A percentile compares a stretch with the other conserved stretches of the same genome.
Evolutionary conservation across 2,797 vertebrate species (phyloP).

Genomic region (Netta rufina): DNA sequence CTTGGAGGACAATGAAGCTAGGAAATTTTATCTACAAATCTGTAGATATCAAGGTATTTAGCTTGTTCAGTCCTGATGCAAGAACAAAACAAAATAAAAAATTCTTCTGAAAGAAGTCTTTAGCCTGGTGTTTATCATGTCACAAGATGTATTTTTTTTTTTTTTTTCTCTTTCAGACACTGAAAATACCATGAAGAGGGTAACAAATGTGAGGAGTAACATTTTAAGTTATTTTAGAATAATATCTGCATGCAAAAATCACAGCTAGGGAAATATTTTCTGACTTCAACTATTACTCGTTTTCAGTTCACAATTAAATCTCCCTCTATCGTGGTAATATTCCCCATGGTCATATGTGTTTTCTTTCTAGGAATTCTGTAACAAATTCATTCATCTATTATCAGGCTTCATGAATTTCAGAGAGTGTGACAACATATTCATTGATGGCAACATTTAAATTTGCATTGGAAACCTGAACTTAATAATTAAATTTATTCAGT

Average conservation of each 20-base stretch:
- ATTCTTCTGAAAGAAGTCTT: background rate
- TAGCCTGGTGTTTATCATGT: background rate
- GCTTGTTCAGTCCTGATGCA: background rate
- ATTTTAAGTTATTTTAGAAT: background rate
- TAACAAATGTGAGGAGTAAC: background rate
- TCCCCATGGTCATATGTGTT: background rate
- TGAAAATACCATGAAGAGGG: background rate
- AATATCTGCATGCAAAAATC: background rate
- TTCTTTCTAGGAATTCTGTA: slow-evolving; percentile 49
- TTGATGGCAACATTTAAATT: background rate
- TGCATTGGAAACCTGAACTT: background rate
- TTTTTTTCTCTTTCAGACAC: background rate
- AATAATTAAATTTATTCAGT: background rate
- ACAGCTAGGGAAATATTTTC: background rate
- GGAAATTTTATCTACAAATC: background rate
- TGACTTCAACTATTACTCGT: slow-evolving; percentile 9
- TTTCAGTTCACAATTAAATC: slow-evolving; percentile 51
- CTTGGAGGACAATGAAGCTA: background rate
- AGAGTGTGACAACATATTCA: background rate
- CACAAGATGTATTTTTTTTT: background rate
- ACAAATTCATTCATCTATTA: slow-evolving; percentile 7
- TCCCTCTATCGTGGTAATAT: background rate
- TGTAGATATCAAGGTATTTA: background rate
- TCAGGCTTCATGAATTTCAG: background rate
- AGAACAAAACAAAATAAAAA: background rate